Base-by-base conservation (phyloP, 1,140 invertebrate genomes). In the Solen grandis region DNA sequence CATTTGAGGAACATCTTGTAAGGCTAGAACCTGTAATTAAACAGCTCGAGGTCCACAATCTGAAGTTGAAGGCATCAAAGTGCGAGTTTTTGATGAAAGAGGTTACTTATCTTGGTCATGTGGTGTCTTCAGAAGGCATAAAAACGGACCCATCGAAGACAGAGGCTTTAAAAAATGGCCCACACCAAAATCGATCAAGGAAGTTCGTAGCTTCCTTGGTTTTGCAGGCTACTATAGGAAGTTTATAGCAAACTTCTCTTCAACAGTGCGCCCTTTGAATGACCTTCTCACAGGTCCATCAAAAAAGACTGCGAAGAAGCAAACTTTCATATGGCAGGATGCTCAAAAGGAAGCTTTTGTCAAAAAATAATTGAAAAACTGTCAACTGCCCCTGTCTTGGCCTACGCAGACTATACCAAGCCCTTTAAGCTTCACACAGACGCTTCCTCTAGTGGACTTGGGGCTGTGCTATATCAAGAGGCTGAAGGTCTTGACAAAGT, bases 141-240 rank as follows among this genome's bases (percentile, higher is more conserved):
- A 62, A 35, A 16, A 83, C 84, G 4, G 82, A 90, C 74, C 79
- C 72, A 27, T 76, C 81, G 0, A 92, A 92, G 76, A 36, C 90
- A 5, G 27, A 76, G 66, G 77, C 82, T 16, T 77, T 92, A n/a
- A 62, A 62, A 36, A 59, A 88, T 89, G 78, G 66, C 88, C 86
- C 16, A 77, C 19, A 31, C 90, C 90, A 22, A 85, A 1, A 10
- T 86, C 70, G 36, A 16, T 87, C 0, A 86, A 81, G 36, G 78
- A 87, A 14, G 27, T 92, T 1, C 55, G 77, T 72, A 31, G 55
- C 10, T 91, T 92, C 68, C 52, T 90, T 22, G 86, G 89, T 65
- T 46, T 80, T 16, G 68, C 70, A 3, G 59, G 66, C 8, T 90
- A 82, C 68, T 89, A 87, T 74, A 19, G 88, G 16, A 50, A 82